These are phyloP conservation scores for Phyllostomus discolor DNA, from an alignment of 2,113 vertebrate species.

Conservation along the genomic window DNA sequence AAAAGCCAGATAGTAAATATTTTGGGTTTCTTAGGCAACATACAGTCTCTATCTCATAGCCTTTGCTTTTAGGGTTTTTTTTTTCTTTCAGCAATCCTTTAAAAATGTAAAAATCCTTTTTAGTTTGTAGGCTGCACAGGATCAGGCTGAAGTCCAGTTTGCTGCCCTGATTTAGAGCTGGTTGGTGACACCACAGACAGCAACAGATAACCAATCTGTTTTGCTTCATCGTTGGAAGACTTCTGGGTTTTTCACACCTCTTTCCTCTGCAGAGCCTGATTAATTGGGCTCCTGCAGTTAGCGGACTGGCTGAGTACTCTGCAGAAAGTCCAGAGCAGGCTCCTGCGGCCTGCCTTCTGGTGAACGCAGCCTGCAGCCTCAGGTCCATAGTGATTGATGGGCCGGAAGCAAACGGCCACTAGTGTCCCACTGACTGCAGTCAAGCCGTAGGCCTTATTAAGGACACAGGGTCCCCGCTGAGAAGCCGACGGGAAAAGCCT, in stretches of 20 bases:
- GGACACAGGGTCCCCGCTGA: slow-evolving; percentile 47
- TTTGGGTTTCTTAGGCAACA: neutral
- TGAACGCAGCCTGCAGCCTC: slow-evolving; percentile 54
- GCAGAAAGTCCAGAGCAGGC: slow-evolving; percentile 22
- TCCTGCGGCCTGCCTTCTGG: slow-evolving; percentile 52
- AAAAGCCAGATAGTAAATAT: neutral
- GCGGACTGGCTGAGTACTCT: slow-evolving; percentile 22
- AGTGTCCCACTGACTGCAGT: slow-evolving; percentile 66
- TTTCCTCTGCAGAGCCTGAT: neutral
- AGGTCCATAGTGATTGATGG: slow-evolving; percentile 69
- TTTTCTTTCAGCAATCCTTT: neutral
- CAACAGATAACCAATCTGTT: neutral
- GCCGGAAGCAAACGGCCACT: slow-evolving; percentile 71
- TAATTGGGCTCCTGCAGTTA: neutral
- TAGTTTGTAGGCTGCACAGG: neutral
- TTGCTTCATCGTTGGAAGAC: slow-evolving; percentile 7
- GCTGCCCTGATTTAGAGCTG: neutral
- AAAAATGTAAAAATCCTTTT: neutral
- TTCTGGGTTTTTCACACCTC: neutral
- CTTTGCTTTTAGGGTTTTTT: neutral
- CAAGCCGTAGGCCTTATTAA: slow-evolving; percentile 44
- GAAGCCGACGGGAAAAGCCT: slow-evolving; percentile 39
- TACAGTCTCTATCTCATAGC: neutral
- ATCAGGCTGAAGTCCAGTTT: neutral
- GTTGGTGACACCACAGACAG: neutral